Evolutionary conservation across 53 echinoderm and acorn worm species (phyloP).

Genomic region (Stichopus horrens): DNA sequence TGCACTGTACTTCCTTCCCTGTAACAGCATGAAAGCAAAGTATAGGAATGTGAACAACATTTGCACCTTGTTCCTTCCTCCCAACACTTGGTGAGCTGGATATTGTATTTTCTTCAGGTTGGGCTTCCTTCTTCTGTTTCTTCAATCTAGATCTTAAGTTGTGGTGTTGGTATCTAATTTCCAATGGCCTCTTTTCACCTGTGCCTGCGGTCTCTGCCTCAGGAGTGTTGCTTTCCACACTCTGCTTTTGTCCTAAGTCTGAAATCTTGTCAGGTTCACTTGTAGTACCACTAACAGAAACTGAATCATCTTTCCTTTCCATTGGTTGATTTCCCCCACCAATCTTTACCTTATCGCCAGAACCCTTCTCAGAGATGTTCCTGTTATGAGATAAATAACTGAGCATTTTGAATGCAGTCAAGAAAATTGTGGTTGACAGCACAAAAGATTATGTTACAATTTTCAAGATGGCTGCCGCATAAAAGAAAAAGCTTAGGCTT

Average conservation of each 20-base stretch:
- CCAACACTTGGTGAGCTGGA: background rate
- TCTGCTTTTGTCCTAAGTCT: constrained; percentile 26
- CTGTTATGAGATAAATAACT: background rate
- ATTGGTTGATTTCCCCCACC: background rate
- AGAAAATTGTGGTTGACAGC: background rate
- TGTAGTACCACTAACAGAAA: background rate
- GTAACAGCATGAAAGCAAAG: no score
- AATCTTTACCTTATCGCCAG: background rate
- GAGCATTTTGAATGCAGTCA: background rate
- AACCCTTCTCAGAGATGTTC: background rate
- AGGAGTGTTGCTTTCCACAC: constrained; percentile 17
- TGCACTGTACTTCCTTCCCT: no score
- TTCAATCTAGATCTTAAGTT: constrained; percentile 38
- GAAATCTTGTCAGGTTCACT: background rate
- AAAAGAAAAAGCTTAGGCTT: constrained; percentile 9
- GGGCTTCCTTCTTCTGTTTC: constrained; percentile 7
- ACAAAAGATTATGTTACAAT: background rate
- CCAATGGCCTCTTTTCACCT: constrained; percentile 26
- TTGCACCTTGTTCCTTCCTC: constrained; percentile 36
- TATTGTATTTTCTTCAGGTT: background rate
- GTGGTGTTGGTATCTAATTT: constrained; percentile 35
- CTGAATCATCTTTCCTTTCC: background rate
- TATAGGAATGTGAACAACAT: background rate
- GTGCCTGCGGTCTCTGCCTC: background rate
- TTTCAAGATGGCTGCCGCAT: constrained; percentile 42